These are phyloP conservation scores for Drosophila atripex DNA, from an alignment of 2,888 invertebrate species.

Conservation along the genomic window DNA sequence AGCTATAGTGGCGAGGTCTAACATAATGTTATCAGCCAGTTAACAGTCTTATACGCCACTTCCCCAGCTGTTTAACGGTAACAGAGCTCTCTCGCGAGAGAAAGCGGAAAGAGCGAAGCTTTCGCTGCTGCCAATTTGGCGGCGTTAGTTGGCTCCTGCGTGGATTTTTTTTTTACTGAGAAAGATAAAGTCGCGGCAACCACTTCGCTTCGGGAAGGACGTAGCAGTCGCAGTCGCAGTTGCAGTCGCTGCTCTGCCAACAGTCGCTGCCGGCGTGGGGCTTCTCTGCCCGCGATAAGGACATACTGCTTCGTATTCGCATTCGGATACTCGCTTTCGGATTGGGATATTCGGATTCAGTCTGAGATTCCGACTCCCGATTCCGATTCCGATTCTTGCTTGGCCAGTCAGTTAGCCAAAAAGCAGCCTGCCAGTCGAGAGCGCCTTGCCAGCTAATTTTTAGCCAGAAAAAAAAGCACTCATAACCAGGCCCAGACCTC, in stretches of 20 bases:
- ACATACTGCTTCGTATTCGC: conserved; percentile 58
- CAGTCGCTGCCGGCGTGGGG: conserved; percentile 31
- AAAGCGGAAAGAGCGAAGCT: conserved; percentile 19
- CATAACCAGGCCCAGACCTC: conserved; percentile 5
- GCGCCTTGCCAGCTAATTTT: conserved; percentile 42
- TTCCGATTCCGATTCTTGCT: conserved; percentile 31
- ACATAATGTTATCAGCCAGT: conserved; percentile 15
- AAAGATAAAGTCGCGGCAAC: conserved; percentile 11
- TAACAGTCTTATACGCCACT: conserved; percentile 66
- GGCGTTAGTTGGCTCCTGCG: conserved; percentile 29
- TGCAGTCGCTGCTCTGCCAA: conserved; percentile 36
- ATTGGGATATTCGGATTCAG: conserved; percentile 58
- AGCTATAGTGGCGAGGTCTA: conserved; percentile 23
- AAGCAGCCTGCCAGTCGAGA: conserved; percentile 49
- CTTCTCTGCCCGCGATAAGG: conserved; percentile 58
- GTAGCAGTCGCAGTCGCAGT: conserved; percentile 44
- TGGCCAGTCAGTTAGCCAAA: conserved; percentile 60
- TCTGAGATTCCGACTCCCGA: conserved; percentile 61
- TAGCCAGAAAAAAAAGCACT: conserved; percentile 8
- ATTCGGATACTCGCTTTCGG: conserved; percentile 59
- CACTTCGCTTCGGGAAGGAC: conserved; percentile 40
- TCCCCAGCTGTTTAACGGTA: conserved; percentile 53
- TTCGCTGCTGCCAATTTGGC: conserved; percentile 42
- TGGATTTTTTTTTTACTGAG: conserved; percentile 48
- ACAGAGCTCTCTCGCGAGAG: conserved; percentile 14